Evolutionary conservation across 2,888 invertebrate species (phyloP).

Genomic region (Microplitis deprimator): DNA sequence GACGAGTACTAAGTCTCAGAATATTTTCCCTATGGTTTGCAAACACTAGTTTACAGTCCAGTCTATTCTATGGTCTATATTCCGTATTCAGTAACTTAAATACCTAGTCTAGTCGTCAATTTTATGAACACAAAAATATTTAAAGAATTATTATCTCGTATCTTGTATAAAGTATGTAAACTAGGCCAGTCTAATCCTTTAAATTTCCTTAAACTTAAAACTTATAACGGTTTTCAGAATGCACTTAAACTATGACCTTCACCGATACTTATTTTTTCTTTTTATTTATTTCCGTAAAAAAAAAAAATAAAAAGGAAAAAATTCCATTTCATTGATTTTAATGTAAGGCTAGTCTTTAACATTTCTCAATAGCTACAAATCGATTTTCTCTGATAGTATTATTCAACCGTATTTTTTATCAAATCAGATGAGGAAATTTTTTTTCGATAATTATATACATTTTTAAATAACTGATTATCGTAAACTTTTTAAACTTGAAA

Average conservation of each 20-base stretch:
- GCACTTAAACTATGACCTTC: background rate
- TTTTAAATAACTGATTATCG: background rate
- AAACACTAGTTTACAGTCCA: background rate
- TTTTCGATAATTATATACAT: background rate
- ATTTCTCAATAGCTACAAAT: background rate
- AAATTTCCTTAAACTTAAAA: background rate
- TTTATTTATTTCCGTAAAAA: background rate
- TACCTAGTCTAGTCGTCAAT: background rate
- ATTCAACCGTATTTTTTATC: background rate
- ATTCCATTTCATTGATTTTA: background rate
- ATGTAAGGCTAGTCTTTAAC: background rate
- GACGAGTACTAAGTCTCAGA: background rate
- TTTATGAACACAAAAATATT: background rate
- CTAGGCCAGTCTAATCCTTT: background rate
- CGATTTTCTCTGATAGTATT: background rate
- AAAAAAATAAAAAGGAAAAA: background rate
- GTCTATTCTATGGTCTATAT: background rate
- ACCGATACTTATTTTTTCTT: background rate
- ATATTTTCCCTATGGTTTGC: background rate
- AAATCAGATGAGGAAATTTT: background rate
- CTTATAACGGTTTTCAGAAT: background rate
- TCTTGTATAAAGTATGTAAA: background rate
- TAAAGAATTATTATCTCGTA: background rate
- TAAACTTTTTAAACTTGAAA: background rate
- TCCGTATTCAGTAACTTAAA: background rate